Conservation (phyloP, 2,113 vertebrate species). For the Ellobius talpinus region DNA sequence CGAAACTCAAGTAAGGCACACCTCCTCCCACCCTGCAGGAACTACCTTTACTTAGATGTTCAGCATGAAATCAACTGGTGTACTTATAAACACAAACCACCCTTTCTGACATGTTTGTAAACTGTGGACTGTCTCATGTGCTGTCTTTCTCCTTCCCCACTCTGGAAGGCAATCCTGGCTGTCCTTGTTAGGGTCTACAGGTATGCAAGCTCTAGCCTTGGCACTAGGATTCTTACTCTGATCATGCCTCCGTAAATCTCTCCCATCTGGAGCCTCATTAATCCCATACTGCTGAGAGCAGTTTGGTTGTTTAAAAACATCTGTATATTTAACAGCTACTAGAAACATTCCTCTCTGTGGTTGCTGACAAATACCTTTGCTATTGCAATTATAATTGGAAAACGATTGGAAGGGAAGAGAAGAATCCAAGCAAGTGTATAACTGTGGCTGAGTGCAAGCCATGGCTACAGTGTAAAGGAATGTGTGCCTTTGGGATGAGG, state of each 20-base stretch:
- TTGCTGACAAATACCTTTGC: not conserved
- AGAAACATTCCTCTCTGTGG: not conserved
- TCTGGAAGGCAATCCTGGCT: not conserved
- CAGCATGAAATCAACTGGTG: not conserved
- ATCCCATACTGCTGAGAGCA: not conserved
- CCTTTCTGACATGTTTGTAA: not conserved
- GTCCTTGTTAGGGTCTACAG: not conserved
- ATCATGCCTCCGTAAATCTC: not conserved
- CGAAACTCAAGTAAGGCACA: conserved; percentile 82
- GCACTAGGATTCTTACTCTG: not conserved
- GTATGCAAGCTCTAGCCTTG: not conserved
- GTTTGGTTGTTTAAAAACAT: not conserved
- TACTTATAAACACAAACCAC: not conserved
- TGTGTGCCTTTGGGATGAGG: not conserved
- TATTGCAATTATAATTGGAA: not conserved
- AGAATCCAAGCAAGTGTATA: not conserved
- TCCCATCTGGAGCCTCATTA: not conserved
- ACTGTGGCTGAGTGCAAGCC: not conserved
- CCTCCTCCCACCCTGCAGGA: not conserved
- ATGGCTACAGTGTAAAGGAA: not conserved
- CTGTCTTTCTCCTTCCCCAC: not conserved
- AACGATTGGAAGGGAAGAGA: conserved; percentile 14
- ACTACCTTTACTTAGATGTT: not conserved
- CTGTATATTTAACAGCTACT: not conserved
- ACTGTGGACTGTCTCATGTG: not conserved